A percentile compares a stretch with the other conserved stretches of the same genome.
phyloP scores from a whole-genome alignment of 2,888 invertebrate genomes.

The Tanytarsus gracilentus region DNA sequence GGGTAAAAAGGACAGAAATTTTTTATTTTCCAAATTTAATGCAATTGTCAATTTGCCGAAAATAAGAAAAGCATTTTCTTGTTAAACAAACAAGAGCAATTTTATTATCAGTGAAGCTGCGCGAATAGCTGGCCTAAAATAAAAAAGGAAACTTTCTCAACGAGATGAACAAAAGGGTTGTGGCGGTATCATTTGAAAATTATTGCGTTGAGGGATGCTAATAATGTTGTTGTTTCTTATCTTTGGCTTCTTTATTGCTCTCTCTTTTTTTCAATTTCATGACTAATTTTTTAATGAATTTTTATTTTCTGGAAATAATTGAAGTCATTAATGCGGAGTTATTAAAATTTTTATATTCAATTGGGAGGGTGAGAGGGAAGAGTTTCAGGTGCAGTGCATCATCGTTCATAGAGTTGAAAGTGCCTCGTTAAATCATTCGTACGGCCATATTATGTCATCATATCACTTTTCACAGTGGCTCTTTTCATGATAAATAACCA shows the following conservation, averaged over 20 bases:
- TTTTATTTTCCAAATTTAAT: conserved; percentile 3
- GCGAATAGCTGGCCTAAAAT: not conserved
- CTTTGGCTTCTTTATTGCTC: not conserved
- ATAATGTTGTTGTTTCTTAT: conserved; percentile 15
- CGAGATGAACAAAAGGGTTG: not conserved
- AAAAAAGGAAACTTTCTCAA: not conserved
- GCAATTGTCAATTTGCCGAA: conserved; percentile 18
- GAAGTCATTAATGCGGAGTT: not conserved
- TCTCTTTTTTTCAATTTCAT: conserved; percentile 9
- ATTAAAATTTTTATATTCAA: conserved; percentile 14
- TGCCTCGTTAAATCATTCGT: not conserved
- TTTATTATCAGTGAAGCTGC: conserved; percentile 19
- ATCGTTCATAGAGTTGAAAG: not conserved
- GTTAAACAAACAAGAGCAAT: not conserved
- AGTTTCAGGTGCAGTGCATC: too few species aligned
- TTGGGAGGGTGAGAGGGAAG: too few species aligned
- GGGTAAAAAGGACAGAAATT: conserved; percentile 1
- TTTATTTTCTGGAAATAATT: conserved; percentile 27
- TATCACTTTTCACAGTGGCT: too few species aligned
- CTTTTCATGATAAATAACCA: too few species aligned
- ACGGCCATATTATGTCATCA: too few species aligned
- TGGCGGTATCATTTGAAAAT: conserved; percentile 15
- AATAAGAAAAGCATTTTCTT: not conserved
- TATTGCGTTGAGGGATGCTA: conserved; percentile 17
- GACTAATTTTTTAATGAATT: conserved; percentile 27